Conservation (phyloP, 2,113 vertebrate species). For the Oceanites oceanicus region DNA sequence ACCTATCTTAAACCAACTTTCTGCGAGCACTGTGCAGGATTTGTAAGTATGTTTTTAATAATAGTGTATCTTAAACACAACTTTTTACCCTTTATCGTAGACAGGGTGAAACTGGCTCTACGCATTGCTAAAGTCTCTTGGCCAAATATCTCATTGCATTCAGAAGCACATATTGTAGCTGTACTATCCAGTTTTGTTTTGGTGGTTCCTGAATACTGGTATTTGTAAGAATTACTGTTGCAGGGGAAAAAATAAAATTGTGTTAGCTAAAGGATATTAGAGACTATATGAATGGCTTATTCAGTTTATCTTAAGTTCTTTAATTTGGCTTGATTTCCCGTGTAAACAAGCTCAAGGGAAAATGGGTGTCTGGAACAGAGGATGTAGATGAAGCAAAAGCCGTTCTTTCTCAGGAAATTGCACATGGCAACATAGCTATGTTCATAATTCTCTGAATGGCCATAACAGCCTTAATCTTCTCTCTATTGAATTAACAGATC, state of each 20-base stretch:
- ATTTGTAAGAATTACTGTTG: background rate
- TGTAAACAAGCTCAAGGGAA: conserved; percentile 15
- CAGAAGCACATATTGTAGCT: background rate
- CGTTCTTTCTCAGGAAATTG: conserved; percentile 38
- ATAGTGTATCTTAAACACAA: background rate
- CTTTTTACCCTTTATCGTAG: background rate
- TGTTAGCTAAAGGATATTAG: background rate
- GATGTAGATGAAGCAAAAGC: conserved; percentile 38
- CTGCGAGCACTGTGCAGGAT: conserved; percentile 97
- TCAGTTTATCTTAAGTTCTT: conserved; percentile 28
- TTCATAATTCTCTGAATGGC: background rate
- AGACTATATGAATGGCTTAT: background rate
- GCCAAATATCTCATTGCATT: background rate
- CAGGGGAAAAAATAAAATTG: background rate
- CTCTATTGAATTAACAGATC: conserved; percentile 1
- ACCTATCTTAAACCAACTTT: conserved; percentile 97
- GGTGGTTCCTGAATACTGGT: background rate
- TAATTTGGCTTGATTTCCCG: conserved; percentile 36
- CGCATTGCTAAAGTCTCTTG: background rate
- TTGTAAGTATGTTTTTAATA: conserved; percentile 83
- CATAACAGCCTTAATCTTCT: background rate
- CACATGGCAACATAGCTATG: background rate
- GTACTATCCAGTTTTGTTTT: background rate
- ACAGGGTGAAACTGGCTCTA: background rate
- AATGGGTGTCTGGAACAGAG: conserved; percentile 44